Conservation (phyloP, 2,113 vertebrate species). For the Balaeniceps rex region DNA sequence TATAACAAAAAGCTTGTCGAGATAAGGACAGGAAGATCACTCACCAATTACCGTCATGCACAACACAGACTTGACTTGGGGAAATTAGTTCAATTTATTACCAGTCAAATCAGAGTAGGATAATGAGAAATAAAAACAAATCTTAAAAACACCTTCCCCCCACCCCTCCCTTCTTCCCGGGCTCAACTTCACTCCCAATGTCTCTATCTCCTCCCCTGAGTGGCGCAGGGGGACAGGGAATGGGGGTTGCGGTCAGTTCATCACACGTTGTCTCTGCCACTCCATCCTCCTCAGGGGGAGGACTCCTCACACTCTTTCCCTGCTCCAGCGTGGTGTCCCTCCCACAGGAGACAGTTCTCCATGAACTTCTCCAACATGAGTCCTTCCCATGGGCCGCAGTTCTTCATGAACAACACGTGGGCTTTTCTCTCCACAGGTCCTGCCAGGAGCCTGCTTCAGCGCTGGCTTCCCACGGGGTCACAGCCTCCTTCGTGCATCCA, state of each 20-base stretch:
- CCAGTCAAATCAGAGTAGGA: neutral
- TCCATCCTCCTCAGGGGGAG: neutral
- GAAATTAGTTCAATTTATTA: neutral
- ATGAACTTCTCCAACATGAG: neutral
- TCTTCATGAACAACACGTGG: neutral
- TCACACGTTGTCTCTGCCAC: neutral
- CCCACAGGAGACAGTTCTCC: neutral
- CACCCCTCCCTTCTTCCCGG: neutral
- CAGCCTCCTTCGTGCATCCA: too few species aligned
- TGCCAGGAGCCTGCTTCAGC: too few species aligned
- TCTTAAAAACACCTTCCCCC: neutral
- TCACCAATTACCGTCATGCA: neutral
- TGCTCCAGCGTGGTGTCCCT: neutral
- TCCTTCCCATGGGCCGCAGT: neutral
- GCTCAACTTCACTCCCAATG: neutral
- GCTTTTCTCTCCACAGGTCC: too few species aligned
- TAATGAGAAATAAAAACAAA: neutral
- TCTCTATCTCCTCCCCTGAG: neutral
- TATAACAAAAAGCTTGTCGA: neutral
- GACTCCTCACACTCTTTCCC: too few species aligned
- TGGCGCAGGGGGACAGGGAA: neutral
- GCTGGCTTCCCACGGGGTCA: too few species aligned
- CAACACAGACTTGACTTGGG: neutral
- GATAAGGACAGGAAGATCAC: neutral
- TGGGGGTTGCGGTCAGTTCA: neutral